A percentile compares a stretch with the other conserved stretches of the same genome.
Evolutionary conservation across 2,113 vertebrate species (phyloP).

Genomic region (Gambusia affinis): DNA sequence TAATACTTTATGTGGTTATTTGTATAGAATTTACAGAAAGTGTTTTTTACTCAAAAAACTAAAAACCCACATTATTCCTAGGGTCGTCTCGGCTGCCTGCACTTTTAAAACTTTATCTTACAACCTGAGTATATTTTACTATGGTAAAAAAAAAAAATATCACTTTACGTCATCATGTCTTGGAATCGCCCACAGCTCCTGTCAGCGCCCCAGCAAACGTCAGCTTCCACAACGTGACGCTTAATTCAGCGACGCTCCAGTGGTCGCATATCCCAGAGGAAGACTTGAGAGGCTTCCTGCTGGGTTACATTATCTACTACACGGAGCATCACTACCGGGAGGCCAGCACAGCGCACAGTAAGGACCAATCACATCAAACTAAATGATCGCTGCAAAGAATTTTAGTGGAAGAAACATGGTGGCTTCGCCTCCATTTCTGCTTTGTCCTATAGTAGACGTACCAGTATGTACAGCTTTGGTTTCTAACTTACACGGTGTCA

Average conservation of each 20-base stretch:
- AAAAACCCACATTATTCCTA: too few species aligned
- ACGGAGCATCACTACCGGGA: constrained; percentile 26
- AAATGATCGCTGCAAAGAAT: not conserved
- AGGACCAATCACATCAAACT: constrained; percentile 4
- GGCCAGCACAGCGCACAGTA: constrained; percentile 47
- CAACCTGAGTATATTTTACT: not conserved
- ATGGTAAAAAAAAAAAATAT: not conserved
- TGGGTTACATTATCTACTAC: constrained; percentile 80
- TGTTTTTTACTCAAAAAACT: too few species aligned
- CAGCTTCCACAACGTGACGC: constrained; percentile 66
- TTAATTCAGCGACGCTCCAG: constrained; percentile 74
- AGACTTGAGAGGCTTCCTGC: constrained; percentile 81
- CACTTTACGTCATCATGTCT: not conserved
- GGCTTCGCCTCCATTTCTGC: not conserved
- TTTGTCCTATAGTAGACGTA: not conserved
- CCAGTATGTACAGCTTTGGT: not conserved
- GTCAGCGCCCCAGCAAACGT: constrained; percentile 76
- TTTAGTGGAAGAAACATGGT: too few species aligned
- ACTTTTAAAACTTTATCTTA: too few species aligned
- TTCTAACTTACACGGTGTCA: not conserved
- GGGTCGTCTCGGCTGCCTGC: too few species aligned
- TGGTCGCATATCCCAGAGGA: constrained; percentile 80
- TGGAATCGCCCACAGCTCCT: constrained; percentile 75
- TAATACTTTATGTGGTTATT: too few species aligned
- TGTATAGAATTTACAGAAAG: too few species aligned